Percentiles rank a stretch among this genome's conserved stretches.
Evolutionary conservation across 1,140 invertebrate species (phyloP).

Genomic region (Matsumurasca onukii): DNA sequence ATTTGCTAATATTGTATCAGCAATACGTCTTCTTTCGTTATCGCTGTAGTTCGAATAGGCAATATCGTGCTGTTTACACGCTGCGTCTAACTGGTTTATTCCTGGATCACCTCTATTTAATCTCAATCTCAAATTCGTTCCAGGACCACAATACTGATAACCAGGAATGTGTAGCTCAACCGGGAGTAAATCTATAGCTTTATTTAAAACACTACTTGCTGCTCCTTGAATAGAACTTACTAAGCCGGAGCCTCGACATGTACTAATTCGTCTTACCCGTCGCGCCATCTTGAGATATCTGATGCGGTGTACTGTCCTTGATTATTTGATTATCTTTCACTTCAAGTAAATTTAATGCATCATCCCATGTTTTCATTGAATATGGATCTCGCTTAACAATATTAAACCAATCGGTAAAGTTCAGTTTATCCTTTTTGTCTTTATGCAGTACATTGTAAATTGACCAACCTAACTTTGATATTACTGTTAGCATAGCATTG

Average conservation of each 20-base stretch:
- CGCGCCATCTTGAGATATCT: not conserved
- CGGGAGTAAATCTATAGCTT: constrained; percentile 49
- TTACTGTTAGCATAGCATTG: no score
- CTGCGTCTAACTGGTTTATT: constrained; percentile 49
- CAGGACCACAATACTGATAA: constrained; percentile 52
- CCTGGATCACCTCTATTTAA: constrained; percentile 48
- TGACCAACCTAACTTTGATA: no score
- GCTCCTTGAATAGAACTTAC: not conserved
- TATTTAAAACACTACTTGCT: not conserved
- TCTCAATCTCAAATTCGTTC: constrained; percentile 50
- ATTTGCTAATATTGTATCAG: constrained; percentile 47
- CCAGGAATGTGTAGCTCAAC: constrained; percentile 51
- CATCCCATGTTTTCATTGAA: no score
- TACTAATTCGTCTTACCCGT: not conserved
- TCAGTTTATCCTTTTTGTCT: no score
- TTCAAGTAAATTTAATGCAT: no score
- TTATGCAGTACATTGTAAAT: no score
- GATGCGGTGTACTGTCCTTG: not conserved
- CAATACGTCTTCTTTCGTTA: constrained; percentile 45
- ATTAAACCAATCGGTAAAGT: no score
- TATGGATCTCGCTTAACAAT: no score
- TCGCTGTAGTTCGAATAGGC: constrained; percentile 47
- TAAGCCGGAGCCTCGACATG: not conserved
- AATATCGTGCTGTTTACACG: constrained; percentile 52
- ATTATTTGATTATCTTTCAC: not conserved